Conservation (phyloP, 1,140 invertebrate species). For the Penaeus japonicus region DNA sequence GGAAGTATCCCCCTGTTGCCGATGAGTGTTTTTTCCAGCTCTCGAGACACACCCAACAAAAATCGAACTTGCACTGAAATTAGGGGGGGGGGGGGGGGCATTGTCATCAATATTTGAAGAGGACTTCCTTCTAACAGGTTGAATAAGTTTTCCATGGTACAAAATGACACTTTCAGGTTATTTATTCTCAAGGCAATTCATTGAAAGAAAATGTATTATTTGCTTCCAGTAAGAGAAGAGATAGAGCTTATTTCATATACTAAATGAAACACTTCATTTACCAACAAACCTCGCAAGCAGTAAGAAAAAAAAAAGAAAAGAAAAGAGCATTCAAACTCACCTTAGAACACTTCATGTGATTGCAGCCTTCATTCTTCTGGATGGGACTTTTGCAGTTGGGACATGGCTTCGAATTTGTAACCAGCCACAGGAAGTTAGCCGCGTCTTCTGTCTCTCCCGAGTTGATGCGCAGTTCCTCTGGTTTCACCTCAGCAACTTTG, state of each 20-base stretch:
- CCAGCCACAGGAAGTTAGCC: slow-evolving; percentile 77
- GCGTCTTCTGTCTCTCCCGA: slow-evolving; percentile 73
- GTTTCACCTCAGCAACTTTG: slow-evolving; percentile 73
- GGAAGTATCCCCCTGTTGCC: slow-evolving; percentile 77
- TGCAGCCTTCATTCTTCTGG: slow-evolving; percentile 81
- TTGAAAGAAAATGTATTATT: too few species aligned
- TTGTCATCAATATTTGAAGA: too few species aligned
- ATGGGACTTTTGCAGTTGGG: slow-evolving; percentile 78
- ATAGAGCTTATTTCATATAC: background rate
- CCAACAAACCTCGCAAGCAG: too few species aligned
- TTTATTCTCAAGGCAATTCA: too few species aligned
- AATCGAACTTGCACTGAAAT: slow-evolving; percentile 77
- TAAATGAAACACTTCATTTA: too few species aligned
- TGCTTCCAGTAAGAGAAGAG: background rate
- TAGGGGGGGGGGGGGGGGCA: background rate
- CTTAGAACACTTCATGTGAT: slow-evolving; percentile 81
- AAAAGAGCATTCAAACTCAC: slow-evolving; percentile 62
- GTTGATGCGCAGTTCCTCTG: slow-evolving; percentile 72
- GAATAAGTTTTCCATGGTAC: too few species aligned
- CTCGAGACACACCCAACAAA: slow-evolving; percentile 89
- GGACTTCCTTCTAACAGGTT: background rate
- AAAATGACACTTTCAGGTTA: too few species aligned
- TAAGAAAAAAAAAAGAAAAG: background rate
- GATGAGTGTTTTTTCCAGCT: slow-evolving; percentile 79
- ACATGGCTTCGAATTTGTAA: slow-evolving; percentile 79